A percentile compares a stretch with the other conserved stretches of the same genome.
phyloP scores from a whole-genome alignment of 1,140 invertebrate genomes.

The Xylocopa sonorina region DNA sequence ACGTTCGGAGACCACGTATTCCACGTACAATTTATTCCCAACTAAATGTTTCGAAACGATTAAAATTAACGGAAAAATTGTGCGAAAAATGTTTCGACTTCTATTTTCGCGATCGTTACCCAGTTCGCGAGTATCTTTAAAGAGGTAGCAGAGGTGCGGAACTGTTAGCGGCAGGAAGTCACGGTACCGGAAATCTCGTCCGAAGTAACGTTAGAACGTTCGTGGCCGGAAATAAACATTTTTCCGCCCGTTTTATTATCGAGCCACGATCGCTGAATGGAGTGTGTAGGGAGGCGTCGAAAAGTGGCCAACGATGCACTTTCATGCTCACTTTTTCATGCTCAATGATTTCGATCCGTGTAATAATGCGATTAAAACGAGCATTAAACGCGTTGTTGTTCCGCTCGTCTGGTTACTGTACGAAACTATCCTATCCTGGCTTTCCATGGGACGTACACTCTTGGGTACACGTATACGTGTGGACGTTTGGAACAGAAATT shows the following conservation, averaged over 20 bases:
- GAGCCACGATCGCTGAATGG: neutral
- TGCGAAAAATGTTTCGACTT: neutral
- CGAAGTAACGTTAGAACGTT: conserved; percentile 65
- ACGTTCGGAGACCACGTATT: no score
- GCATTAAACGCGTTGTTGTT: neutral
- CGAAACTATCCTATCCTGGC: neutral
- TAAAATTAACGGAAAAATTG: no score
- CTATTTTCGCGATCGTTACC: neutral
- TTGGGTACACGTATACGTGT: neutral
- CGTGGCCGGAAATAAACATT: conserved; percentile 66
- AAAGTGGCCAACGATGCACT: neutral
- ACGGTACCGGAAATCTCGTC: conserved; percentile 70
- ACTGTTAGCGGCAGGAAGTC: conserved; percentile 71
- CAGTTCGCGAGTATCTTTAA: neutral
- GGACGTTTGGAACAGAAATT: neutral
- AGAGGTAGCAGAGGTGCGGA: conserved; percentile 52
- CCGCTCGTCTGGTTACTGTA: no score
- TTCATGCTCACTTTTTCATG: neutral
- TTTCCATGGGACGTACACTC: neutral
- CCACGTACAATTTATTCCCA: neutral
- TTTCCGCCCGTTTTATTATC: neutral
- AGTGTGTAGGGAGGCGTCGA: neutral
- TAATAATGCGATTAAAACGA: neutral
- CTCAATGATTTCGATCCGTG: neutral
- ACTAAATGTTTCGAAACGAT: neutral